Evolutionary conservation across 2,888 invertebrate species (phyloP).

Genomic region (Argynnis bischoffii): DNA sequence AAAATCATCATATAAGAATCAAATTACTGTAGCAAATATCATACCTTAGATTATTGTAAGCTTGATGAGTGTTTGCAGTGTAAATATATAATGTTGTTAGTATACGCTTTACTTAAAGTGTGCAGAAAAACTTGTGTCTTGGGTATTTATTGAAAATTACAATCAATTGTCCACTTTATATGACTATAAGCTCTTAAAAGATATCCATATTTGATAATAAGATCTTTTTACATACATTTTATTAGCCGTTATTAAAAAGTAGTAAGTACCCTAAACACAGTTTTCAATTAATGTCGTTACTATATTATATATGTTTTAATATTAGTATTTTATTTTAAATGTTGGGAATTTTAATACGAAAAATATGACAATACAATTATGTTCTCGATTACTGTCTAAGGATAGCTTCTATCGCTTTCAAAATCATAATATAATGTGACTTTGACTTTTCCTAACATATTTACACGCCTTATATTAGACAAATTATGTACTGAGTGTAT

Average conservation of each 20-base stretch:
- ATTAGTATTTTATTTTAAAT: slow-evolving; percentile 19
- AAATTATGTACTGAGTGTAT: too few species aligned
- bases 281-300: slow-evolving; percentile 18
- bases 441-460: too few species aligned
- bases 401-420: background rate
- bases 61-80: slow-evolving; percentile 25
- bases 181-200: background rate
- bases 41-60: slow-evolving; percentile 12
- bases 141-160: background rate
- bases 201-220: background rate
- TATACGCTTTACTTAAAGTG: slow-evolving; percentile 23
- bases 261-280: slow-evolving; percentile 14
- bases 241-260: too few species aligned
- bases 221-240: background rate
- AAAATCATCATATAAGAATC: slow-evolving; percentile 18
- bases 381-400: background rate
- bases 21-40: slow-evolving; percentile 11
- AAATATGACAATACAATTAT: slow-evolving; percentile 29
- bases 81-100: slow-evolving; percentile 28
- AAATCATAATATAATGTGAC: too few species aligned
- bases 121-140: slow-evolving; percentile 18
- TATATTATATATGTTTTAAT: slow-evolving; percentile 17
- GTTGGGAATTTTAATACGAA: slow-evolving; percentile 19
- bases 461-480: too few species aligned
- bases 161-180: background rate